Evolutionary conservation across 2,797 vertebrate genomes (phyloP), one percentile per base, ranked within the genome.

Genomic region (Hapalemur alaotrensis): DNA sequence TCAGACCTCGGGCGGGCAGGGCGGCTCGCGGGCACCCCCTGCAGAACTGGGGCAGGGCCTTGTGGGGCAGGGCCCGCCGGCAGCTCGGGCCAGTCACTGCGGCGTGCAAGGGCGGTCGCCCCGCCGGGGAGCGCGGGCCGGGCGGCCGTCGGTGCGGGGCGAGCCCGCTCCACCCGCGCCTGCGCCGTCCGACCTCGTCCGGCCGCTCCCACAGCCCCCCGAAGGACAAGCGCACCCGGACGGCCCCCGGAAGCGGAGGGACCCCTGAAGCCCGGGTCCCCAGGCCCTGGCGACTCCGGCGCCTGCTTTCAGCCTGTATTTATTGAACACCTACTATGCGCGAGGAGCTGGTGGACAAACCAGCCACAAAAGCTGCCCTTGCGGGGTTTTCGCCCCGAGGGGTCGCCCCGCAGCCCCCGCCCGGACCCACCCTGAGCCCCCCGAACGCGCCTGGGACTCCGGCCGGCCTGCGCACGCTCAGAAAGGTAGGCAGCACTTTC

Each of bases 401-500:
- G 35, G 20, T 52, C 41, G 52, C 73, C 41, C 11, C 65, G 70
- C 14, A 7, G 32, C 12, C 67, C 23, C 76, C 52, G 8, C 59
- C 0, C 6, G 10, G n/a, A 11, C 30, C 28, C 28, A 6, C 17
- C 46, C 30, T 32, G 23, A 43, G 67, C 11, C 17, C 61, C 46
- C 57, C 3, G 54, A 57, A 50, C n/a, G 41, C 50, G 2, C 59
- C 69, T 28, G 14, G 23, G 38, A 57, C 41, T 6, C 43, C 38
- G 38, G 8, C 69, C 89, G 4, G 1, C 89, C 87, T 20, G 22
- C n/a, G 38, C 72, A 15, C n/a, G 6, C 32, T 41, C n/a, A 63
- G 52, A 79, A 79, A 90, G 61, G 38, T 10, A 72, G n/a, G 35
- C 46, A 52, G 93, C 15, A 65, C 95, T 81, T 87, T 69, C n/a